These are phyloP conservation scores for Allygus modestus DNA, from an alignment of 2,888 invertebrate genomes.

Conservation along the genomic window DNA sequence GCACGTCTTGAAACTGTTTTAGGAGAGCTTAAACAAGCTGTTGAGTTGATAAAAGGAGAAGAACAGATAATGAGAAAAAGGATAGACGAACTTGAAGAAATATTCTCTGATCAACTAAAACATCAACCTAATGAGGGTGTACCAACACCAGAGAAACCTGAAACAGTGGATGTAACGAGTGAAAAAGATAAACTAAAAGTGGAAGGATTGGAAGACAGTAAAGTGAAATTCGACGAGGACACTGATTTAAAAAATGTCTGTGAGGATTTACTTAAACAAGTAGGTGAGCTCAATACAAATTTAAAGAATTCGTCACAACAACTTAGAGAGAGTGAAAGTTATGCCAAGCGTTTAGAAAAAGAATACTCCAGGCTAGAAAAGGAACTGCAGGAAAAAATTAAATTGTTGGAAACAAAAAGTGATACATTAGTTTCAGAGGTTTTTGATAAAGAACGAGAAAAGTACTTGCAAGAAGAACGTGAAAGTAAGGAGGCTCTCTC, in stretches of 20 bases:
- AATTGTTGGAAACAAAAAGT: not conserved
- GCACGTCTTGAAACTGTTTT: conserved; percentile 26
- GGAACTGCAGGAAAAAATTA: conserved; percentile 2
- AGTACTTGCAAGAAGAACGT: not conserved
- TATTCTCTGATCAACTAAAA: not conserved
- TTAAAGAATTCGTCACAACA: conserved; percentile 1
- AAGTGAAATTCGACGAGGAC: not conserved
- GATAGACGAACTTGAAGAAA: conserved; percentile 17
- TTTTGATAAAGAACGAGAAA: conserved; percentile 20
- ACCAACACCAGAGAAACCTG: not conserved
- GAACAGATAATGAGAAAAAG: conserved; percentile 21
- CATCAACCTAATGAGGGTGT: not conserved
- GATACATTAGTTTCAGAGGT: not conserved
- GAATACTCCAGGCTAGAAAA: not conserved
- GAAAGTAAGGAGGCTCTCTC: not conserved
- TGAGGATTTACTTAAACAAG: not conserved
- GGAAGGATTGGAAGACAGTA: not conserved
- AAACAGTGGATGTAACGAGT: not conserved
- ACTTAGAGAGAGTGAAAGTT: not conserved
- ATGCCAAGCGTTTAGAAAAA: conserved; percentile 4
- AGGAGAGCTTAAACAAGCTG: conserved; percentile 2
- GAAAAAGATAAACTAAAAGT: not conserved
- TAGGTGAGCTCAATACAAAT: conserved; percentile 11
- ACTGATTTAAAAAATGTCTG: conserved; percentile 12
- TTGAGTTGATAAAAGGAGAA: conserved; percentile 32